A percentile compares a stretch with the other conserved stretches of the same genome.
Conservation (phyloP, 1,140 invertebrate species). For the Scaptomyza hsui region DNA sequence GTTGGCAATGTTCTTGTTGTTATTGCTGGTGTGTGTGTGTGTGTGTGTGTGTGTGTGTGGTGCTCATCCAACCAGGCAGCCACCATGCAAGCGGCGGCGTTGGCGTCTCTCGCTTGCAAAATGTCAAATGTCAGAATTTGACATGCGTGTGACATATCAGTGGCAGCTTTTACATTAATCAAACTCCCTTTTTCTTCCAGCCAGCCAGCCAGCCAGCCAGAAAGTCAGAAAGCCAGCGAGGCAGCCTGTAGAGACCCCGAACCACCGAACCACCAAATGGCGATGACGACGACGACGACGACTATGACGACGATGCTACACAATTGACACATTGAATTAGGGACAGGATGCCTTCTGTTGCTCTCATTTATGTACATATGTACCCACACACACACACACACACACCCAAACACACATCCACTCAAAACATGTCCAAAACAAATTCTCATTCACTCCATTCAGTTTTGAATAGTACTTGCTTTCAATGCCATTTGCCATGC, state of each 20-base stretch:
- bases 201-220: constrained; percentile 27
- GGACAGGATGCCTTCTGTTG: constrained; percentile 74
- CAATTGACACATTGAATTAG: constrained; percentile 81
- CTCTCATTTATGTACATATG: constrained; percentile 31
- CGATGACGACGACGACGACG: constrained; percentile 49
- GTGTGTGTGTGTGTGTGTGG: constrained; percentile 35
- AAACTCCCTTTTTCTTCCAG: constrained; percentile 82
- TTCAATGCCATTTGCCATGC: constrained; percentile 38
- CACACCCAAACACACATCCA: too few relatives aligned
- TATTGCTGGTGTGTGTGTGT: constrained; percentile 17
- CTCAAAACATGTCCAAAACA: constrained; percentile 6
- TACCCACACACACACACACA: constrained; percentile 7
- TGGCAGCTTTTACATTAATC: constrained; percentile 84
- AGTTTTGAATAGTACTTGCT: constrained; percentile 18
- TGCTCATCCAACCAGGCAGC: constrained; percentile 76
- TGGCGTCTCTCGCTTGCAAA: constrained; percentile 76
- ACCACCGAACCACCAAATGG: constrained; percentile 30
- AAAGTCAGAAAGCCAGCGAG: constrained; percentile 10
- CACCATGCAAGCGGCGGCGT: constrained; percentile 40
- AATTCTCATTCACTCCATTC: constrained; percentile 15
- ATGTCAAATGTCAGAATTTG: constrained; percentile 84
- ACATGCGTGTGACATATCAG: constrained; percentile 84
- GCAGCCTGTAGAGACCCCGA: constrained; percentile 32
- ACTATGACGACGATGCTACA: constrained; percentile 51
- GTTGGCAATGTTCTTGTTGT: constrained; percentile 47